Conservation (phyloP, 2,797 vertebrate genomes). For the Otus scops region DNA sequence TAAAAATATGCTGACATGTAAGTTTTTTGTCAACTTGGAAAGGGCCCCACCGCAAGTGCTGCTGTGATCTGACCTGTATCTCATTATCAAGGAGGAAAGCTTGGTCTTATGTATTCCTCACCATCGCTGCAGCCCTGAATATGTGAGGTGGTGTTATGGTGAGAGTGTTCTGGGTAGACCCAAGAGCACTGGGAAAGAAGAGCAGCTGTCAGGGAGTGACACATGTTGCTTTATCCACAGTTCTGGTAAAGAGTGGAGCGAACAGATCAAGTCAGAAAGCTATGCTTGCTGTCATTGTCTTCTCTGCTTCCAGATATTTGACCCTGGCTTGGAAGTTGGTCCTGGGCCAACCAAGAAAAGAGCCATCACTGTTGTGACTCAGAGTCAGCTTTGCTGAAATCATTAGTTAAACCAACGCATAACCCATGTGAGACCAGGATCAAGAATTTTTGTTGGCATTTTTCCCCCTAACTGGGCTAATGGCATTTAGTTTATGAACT, state of each 20-base stretch:
- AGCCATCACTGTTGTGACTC: neutral
- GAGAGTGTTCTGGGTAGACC: neutral
- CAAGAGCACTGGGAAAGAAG: neutral
- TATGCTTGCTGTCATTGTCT: neutral
- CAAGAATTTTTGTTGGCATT: neutral
- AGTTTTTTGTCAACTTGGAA: neutral
- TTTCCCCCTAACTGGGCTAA: neutral
- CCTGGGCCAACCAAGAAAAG: neutral
- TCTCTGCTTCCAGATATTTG: neutral
- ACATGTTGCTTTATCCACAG: neutral
- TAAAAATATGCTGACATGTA: neutral
- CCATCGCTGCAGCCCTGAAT: neutral
- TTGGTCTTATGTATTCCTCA: neutral
- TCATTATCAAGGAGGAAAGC: neutral
- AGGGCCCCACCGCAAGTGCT: neutral
- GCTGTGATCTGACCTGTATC: neutral
- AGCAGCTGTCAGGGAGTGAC: neutral
- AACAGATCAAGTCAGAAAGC: neutral
- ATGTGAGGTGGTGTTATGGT: neutral
- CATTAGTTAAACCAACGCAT: neutral
- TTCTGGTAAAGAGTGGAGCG: neutral
- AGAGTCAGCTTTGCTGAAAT: neutral
- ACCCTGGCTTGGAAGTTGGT: neutral
- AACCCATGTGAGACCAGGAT: neutral
- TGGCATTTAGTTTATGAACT: neutral